Percentiles rank a stretch among this genome's conserved stretches.
These are phyloP conservation scores for Deilephila porcellus DNA, from an alignment of 2,888 invertebrate species.

Conservation along the genomic window DNA sequence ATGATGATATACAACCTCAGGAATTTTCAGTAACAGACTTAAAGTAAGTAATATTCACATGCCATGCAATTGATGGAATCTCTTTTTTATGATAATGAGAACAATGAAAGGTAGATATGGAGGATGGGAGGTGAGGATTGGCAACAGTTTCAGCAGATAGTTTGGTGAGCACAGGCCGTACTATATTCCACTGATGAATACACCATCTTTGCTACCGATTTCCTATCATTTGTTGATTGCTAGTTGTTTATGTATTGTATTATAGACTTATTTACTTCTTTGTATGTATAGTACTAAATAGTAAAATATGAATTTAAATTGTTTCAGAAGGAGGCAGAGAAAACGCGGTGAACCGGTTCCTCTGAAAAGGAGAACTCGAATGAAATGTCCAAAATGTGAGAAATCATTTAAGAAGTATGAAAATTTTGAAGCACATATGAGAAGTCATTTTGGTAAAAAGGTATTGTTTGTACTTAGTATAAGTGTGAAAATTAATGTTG, in stretches of 20 bases:
- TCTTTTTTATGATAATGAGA: no score
- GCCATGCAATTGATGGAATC: background rate
- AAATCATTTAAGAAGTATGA: constrained; percentile 80
- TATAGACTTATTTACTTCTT: no score
- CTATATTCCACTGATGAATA: no score
- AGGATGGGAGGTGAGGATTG: no score
- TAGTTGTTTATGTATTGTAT: no score
- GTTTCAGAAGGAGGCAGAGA: constrained; percentile 55
- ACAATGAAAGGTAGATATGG: no score
- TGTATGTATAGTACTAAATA: background rate
- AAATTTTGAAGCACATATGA: constrained; percentile 80
- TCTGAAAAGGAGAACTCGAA: constrained; percentile 59
- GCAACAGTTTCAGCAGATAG: no score
- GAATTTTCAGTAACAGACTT: background rate
- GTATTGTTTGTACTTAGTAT: constrained; percentile 46
- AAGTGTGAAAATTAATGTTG: background rate
- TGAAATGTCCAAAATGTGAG: constrained; percentile 80
- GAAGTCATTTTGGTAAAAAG: constrained; percentile 81
- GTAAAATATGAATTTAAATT: background rate
- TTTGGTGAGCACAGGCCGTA: no score
- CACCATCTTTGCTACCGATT: no score
- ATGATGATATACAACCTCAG: background rate
- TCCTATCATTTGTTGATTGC: no score
- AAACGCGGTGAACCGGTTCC: constrained; percentile 49
- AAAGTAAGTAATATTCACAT: background rate